These are phyloP conservation scores for Empidonax traillii DNA, from an alignment of 2,113 vertebrate genomes.

Conservation along the genomic window DNA sequence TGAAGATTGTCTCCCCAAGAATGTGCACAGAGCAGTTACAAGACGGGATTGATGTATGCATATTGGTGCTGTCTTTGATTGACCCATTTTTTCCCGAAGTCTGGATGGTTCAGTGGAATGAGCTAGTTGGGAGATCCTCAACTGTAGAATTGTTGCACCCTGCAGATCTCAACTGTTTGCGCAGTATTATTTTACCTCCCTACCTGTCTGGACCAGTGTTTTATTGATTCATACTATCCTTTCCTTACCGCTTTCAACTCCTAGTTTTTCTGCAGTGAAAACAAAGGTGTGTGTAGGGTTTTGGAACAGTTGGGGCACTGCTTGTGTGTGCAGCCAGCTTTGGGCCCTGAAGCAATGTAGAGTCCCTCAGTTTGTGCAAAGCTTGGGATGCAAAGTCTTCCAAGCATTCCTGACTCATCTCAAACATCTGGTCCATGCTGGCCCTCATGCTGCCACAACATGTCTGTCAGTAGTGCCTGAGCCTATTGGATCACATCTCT, in stretches of 20 bases:
- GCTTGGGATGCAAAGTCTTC: neutral
- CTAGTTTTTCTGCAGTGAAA: neutral
- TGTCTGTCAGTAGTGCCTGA: neutral
- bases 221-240: neutral
- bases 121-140: neutral
- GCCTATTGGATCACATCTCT: neutral
- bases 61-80: neutral
- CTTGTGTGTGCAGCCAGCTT: neutral
- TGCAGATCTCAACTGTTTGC: neutral
- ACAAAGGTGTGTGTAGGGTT: neutral
- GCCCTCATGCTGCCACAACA: fast-evolving
- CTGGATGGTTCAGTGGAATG: neutral
- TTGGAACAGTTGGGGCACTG: neutral
- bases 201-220: neutral
- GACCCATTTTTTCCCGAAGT: neutral
- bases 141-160: neutral
- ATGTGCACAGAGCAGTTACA: neutral
- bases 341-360: neutral
- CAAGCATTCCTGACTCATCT: neutral
- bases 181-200: neutral
- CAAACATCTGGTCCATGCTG: neutral
- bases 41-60: neutral
- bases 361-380: neutral
- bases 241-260: neutral
- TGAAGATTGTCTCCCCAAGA: neutral